Percentiles rank a stretch among this genome's conserved stretches.
phyloP scores from a whole-genome alignment of 2,888 invertebrate genomes.

The Eristalis intricaria region DNA sequence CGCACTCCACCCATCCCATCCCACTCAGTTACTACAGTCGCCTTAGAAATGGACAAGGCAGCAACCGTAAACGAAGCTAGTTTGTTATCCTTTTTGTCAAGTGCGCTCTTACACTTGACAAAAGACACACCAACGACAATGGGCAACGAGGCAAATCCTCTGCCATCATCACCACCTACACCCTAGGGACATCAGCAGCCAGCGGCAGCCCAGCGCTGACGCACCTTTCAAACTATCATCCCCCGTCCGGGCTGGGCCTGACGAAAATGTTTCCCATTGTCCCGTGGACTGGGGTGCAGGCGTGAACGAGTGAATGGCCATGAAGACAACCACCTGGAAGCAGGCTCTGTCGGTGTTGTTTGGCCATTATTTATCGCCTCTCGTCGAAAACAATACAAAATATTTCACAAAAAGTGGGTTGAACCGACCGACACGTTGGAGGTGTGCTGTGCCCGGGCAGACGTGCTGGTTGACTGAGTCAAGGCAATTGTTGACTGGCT shows the following conservation, averaged over 20 bases:
- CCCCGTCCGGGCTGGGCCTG: constrained; percentile 7
- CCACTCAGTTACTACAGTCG: background rate
- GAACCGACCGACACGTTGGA: background rate
- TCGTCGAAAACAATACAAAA: constrained; percentile 65
- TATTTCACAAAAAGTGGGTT: constrained; percentile 29
- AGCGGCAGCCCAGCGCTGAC: constrained; percentile 14
- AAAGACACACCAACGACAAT: constrained; percentile 55
- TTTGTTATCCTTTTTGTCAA: constrained; percentile 69
- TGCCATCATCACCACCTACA: background rate
- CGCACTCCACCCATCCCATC: background rate
- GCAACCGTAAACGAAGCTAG: constrained; percentile 69
- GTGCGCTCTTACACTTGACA: constrained; percentile 63
- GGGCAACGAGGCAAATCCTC: background rate
- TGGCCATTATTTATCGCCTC: constrained; percentile 69
- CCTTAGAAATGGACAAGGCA: constrained; percentile 63
- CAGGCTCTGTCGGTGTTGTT: constrained; percentile 49
- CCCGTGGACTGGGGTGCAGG: constrained; percentile 15
- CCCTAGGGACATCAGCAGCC: background rate
- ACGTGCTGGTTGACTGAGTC: constrained; percentile 57
- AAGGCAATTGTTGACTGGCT: constrained; percentile 63
- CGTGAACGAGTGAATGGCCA: background rate
- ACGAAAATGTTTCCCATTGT: constrained; percentile 56
- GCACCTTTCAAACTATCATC: constrained; percentile 56
- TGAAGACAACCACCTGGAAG: constrained; percentile 3
- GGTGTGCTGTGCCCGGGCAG: constrained; percentile 34